Evolutionary conservation across 1,140 invertebrate genomes (phyloP).

Genomic region (Panagrolaimus sp.): DNA sequence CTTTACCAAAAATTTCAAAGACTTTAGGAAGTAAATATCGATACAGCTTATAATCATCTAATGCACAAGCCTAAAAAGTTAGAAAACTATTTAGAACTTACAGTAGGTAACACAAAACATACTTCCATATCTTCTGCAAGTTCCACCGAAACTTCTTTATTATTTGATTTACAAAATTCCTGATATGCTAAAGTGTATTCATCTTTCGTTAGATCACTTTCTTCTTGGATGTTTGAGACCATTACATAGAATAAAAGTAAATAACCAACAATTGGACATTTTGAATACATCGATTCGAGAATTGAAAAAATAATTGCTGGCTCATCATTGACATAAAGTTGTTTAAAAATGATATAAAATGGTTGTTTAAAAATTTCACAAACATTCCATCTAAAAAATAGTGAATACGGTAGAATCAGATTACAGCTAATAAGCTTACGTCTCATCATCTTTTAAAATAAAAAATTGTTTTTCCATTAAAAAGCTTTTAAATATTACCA

Average conservation of each 20-base stretch:
- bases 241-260: neutral
- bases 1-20: neutral
- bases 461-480: neutral
- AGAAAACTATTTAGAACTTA: too few relatives aligned
- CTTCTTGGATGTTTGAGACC: neutral
- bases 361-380: neutral
- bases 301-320: neutral
- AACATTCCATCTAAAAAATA: too few relatives aligned
- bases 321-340: conserved; percentile 1
- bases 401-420: too few relatives aligned
- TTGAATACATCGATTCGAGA: neutral
- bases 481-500: conserved; percentile 2
- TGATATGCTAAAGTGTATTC: neutral
- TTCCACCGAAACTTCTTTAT: neutral
- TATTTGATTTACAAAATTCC: neutral
- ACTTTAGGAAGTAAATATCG: neutral
- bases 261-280: conserved; percentile 6
- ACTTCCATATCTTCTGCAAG: conserved; percentile 8
- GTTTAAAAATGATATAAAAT: neutral
- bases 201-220: neutral
- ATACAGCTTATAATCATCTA: neutral
- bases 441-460: neutral
- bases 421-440: neutral
- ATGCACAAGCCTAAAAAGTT: neutral
- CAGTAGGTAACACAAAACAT: too few relatives aligned